phyloP scores from a whole-genome alignment of 2,113 vertebrate genomes.

The Grammomys surdaster region DNA sequence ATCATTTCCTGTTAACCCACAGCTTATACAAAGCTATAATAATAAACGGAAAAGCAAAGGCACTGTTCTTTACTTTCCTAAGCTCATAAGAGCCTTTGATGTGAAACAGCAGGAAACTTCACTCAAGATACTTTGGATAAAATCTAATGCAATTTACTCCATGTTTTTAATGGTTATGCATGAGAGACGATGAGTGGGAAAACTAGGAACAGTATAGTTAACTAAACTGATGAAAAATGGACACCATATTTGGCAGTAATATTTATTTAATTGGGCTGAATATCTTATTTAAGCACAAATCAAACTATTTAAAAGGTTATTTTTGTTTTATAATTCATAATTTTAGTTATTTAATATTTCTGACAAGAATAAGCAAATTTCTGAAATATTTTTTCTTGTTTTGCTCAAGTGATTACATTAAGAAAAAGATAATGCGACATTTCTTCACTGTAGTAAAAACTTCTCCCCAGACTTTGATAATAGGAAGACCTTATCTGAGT shows the following conservation, averaged over 20 bases:
- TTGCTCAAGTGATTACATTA: not conserved
- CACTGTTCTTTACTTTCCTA: not conserved
- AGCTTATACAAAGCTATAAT: not conserved
- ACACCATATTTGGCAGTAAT: not conserved
- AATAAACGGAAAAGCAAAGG: not conserved
- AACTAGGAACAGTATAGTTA: not conserved
- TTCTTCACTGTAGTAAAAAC: not conserved
- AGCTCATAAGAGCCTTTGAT: not conserved
- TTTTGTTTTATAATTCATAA: not conserved
- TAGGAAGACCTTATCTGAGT: not conserved
- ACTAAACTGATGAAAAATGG: not conserved
- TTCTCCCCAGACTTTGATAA: not conserved
- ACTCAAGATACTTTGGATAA: not conserved
- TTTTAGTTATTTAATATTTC: not conserved
- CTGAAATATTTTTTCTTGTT: not conserved
- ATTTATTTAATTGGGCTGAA: not conserved
- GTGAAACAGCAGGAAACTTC: not conserved
- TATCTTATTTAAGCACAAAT: constrained; percentile 7
- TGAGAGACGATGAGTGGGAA: not conserved
- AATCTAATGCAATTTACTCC: not conserved
- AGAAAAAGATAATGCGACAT: not conserved
- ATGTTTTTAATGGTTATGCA: not conserved
- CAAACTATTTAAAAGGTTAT: not conserved
- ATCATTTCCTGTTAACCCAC: not conserved
- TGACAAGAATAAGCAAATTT: not conserved